Percentiles rank a stretch among this genome's conserved stretches.
These are phyloP conservation scores for Linepithema humile DNA, from an alignment of 1,140 invertebrate genomes.

Conservation along the genomic window DNA sequence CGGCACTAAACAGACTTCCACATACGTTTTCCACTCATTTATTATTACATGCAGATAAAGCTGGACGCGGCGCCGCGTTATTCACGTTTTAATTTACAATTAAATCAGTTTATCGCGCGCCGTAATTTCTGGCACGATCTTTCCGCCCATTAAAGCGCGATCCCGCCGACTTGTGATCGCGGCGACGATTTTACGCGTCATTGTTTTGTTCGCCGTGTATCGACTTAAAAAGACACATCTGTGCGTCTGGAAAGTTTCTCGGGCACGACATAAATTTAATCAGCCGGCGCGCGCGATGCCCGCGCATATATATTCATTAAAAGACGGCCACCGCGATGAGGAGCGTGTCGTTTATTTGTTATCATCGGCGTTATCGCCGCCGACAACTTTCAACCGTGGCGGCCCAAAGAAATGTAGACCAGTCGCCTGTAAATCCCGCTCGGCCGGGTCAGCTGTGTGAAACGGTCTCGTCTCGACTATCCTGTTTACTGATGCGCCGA, in stretches of 20 bases:
- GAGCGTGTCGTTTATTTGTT: neutral
- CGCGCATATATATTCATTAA: neutral
- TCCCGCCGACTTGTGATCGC: neutral
- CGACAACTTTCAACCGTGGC: neutral
- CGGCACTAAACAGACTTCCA: neutral
- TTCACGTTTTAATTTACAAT: neutral
- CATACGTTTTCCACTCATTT: neutral
- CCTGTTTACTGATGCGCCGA: slow-evolving; percentile 64
- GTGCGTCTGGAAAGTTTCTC: slow-evolving; percentile 31
- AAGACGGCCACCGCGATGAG: neutral
- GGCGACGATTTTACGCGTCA: neutral
- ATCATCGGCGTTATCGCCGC: neutral
- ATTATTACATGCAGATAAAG: slow-evolving; percentile 9
- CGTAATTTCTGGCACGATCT: neutral
- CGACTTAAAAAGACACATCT: neutral
- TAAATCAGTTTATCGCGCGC: neutral
- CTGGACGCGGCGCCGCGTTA: neutral
- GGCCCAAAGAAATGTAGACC: neutral
- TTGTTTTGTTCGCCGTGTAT: neutral
- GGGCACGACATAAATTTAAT: slow-evolving; percentile 17
- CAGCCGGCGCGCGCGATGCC: neutral
- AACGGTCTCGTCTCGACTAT: slow-evolving; percentile 39
- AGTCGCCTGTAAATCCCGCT: slow-evolving; percentile 47
- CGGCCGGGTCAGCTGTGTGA: neutral
- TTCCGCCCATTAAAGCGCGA: neutral